Evolutionary conservation across 2,888 invertebrate species (phyloP).

Genomic region (Linnaemya vulpina): DNA sequence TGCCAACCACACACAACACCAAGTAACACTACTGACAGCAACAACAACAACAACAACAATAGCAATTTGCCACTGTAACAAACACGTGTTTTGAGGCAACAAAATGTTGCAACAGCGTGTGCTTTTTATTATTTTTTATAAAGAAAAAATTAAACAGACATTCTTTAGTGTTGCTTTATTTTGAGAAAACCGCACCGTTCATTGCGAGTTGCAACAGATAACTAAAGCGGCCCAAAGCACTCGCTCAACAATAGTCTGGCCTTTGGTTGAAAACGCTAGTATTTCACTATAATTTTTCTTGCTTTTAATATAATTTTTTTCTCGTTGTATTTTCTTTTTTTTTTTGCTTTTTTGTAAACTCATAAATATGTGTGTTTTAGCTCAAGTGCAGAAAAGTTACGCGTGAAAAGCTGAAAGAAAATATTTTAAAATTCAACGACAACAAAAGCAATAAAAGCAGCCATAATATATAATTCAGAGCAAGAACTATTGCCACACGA

Average conservation of each 20-base stretch:
- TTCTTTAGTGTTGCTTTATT: slow-evolving; percentile 20
- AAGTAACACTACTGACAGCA: slow-evolving; percentile 7
- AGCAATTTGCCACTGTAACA: not conserved
- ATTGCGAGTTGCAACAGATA: slow-evolving; percentile 69
- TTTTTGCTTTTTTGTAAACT: slow-evolving; percentile 40
- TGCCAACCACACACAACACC: slow-evolving; percentile 11
- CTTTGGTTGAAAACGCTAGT: slow-evolving; percentile 57
- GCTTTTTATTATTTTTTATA: slow-evolving; percentile 2
- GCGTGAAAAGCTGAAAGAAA: slow-evolving; percentile 67
- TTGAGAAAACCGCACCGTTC: slow-evolving; percentile 64
- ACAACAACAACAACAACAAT: slow-evolving; percentile 24
- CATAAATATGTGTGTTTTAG: slow-evolving; percentile 65
- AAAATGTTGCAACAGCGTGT: slow-evolving; percentile 40
- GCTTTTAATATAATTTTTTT: slow-evolving; percentile 26
- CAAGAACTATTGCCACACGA: slow-evolving; percentile 49
- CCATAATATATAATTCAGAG: slow-evolving; percentile 39
- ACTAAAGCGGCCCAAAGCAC: slow-evolving; percentile 70
- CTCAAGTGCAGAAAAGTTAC: slow-evolving; percentile 71
- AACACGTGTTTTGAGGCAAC: slow-evolving; percentile 20
- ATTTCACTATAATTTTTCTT: slow-evolving; percentile 52
- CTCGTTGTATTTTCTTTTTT: slow-evolving; percentile 28
- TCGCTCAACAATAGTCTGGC: slow-evolving; percentile 70
- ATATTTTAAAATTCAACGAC: slow-evolving; percentile 35
- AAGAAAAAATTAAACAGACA: too few species aligned
- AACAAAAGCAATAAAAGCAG: slow-evolving; percentile 26